phyloP scores from a whole-genome alignment of 2,113 vertebrate species.

The Patagioenas fasciata region DNA sequence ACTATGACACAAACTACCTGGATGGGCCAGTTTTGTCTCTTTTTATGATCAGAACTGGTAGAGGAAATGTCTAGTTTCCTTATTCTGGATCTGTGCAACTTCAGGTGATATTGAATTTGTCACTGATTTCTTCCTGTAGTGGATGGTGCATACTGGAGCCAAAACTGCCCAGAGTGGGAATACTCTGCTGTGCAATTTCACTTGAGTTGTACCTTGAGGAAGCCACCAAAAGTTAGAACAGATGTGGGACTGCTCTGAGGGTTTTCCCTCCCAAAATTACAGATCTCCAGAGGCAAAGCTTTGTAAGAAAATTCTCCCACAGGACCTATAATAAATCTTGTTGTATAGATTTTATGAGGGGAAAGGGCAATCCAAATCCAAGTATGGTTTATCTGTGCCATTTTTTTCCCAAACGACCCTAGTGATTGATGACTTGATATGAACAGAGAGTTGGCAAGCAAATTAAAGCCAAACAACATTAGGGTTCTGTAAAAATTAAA shows the following conservation, averaged over 20 bases:
- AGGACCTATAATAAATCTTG: not conserved
- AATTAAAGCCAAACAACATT: not conserved
- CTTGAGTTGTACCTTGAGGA: not conserved
- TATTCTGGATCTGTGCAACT: not conserved
- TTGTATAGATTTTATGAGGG: not conserved
- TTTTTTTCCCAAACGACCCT: not conserved
- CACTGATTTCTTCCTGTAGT: not conserved
- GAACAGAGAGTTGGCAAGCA: not conserved
- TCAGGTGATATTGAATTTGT: not conserved
- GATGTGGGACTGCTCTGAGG: not conserved
- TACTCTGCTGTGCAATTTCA: accelerated
- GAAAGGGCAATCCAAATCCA: not conserved
- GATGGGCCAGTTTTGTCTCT: not conserved
- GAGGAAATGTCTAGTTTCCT: not conserved
- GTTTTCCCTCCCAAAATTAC: not conserved
- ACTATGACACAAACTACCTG: not conserved
- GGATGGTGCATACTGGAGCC: not conserved
- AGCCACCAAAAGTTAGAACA: not conserved
- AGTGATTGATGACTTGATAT: not conserved
- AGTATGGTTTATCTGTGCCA: not conserved
- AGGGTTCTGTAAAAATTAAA: not conserved
- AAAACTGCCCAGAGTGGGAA: accelerated
- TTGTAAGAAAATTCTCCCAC: not conserved
- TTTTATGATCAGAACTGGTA: not conserved
- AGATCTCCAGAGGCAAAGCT: not conserved